These are phyloP conservation scores for Actias luna DNA, from an alignment of 2,888 invertebrate species.

Conservation along the genomic window DNA sequence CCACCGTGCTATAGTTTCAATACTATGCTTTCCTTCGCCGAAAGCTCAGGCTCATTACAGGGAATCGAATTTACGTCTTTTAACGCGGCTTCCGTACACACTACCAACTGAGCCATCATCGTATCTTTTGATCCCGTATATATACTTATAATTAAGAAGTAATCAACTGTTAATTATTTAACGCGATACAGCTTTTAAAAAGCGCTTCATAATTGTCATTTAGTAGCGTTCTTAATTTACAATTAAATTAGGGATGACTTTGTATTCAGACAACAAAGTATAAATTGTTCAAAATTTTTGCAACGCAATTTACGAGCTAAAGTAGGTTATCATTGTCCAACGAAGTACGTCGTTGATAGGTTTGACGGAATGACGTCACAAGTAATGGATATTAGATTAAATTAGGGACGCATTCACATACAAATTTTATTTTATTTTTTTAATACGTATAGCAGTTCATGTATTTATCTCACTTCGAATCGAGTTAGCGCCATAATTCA, in stretches of 20 bases:
- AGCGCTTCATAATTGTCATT: not conserved
- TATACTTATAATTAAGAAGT: too few relatives aligned
- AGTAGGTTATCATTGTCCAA: slow-evolving; percentile 72
- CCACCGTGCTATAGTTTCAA: too few relatives aligned
- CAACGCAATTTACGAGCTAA: slow-evolving; percentile 53
- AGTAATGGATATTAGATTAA: slow-evolving; percentile 25
- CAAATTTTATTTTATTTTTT: not conserved
- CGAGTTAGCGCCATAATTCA: not conserved
- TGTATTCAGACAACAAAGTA: slow-evolving; percentile 15
- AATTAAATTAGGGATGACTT: slow-evolving; percentile 2
- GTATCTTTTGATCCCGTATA: too few relatives aligned
- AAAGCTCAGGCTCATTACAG: too few relatives aligned
- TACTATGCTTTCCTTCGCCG: too few relatives aligned
- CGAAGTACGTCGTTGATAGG: slow-evolving; percentile 58
- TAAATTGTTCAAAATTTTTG: slow-evolving; percentile 44
- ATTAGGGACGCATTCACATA: slow-evolving; percentile 32
- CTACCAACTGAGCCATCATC: too few relatives aligned
- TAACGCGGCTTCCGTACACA: too few relatives aligned
- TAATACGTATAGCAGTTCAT: not conserved
- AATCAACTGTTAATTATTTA: too few relatives aligned
- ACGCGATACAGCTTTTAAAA: not conserved
- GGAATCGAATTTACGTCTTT: too few relatives aligned
- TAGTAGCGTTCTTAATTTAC: not conserved
- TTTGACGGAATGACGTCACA: slow-evolving; percentile 59
- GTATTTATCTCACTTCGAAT: not conserved